Conservation (phyloP, 1,140 invertebrate species). For the Andrena cerasifolii region DNA sequence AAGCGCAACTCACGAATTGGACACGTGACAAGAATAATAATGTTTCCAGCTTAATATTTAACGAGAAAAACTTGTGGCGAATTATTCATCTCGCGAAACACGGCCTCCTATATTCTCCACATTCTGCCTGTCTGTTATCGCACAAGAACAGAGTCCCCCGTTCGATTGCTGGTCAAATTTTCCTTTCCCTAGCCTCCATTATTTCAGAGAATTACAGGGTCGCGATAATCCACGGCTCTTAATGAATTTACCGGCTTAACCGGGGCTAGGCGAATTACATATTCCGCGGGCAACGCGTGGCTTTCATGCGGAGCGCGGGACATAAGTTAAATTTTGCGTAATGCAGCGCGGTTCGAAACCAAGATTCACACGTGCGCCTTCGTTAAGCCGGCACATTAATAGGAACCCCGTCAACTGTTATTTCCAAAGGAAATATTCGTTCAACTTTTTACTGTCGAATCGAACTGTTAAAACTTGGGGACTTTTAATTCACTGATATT, state of each 20-base stretch:
- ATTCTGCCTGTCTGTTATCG: not conserved
- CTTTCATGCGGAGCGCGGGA: not conserved
- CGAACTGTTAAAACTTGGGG: no score
- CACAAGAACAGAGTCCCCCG: not conserved
- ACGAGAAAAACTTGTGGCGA: no score
- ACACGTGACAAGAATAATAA: not conserved
- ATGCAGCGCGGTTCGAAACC: not conserved
- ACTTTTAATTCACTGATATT: no score
- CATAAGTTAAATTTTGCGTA: not conserved
- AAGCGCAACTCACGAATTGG: not conserved
- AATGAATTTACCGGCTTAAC: conserved; percentile 6
- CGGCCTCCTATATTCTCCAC: not conserved
- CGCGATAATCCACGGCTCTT: not conserved
- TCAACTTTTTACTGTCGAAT: no score
- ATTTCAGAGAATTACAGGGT: not conserved
- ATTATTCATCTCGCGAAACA: not conserved
- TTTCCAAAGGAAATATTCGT: no score
- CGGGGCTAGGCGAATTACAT: not conserved
- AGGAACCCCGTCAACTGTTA: not conserved
- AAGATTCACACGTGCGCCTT: not conserved
- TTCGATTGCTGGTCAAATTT: not conserved
- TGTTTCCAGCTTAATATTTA: not conserved
- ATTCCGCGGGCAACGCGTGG: not conserved
- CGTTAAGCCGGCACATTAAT: not conserved
- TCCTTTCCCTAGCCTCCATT: not conserved